Evolutionary conservation across 2,113 vertebrate species (phyloP), one percentile per base, ranked within the genome.

Genomic region (Spilogale gracilis): DNA sequence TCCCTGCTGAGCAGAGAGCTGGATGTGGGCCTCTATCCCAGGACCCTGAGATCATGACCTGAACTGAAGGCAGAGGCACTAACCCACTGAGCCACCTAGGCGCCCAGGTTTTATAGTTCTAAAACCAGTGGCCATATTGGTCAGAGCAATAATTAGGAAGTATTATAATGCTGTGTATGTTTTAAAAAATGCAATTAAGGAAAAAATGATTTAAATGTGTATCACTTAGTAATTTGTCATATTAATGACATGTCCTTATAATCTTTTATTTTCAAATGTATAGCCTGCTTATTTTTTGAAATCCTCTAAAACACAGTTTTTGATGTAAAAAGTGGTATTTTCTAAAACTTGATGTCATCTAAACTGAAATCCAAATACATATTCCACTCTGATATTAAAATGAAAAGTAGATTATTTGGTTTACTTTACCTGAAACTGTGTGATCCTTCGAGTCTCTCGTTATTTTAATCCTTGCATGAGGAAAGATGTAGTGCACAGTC

Each of bases 361-460:
- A 85, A 90, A 89, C 4, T 87, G 32, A 60, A 97, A 91, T 80
- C 25, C 0, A 89, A 95, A 95, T 83, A 27, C 4, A 91, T 69
- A 43, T n/a, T 74, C 93, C 87, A 80, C 54, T 14, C 6, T 84
- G 45, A 84, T 32, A 97, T 67, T 86, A 43, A 88, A 91, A 95
- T 82, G 32, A 84, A 96, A 93, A 88, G 32, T 43, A 61, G 58
- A 56, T 89, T 45, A 45, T 82, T 56, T 30, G 60, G 11, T 93
- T 73, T 25, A 48, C 90, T 98, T 98, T 99, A 99, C 99, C 99
- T 99, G 99, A 99, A 95, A 99, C 99, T 20, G 99, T 99, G 98
- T 99, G 99, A 98, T 99, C 99, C 98, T 99, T 99, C 7, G 98
- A 98, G 98, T 99, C 99, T 98, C 99, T 99, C 89, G 99, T 99